Percentiles rank a stretch among this genome's conserved stretches.
Evolutionary conservation across 2,888 invertebrate genomes (phyloP).

Genomic region (Terebella lapidaria): DNA sequence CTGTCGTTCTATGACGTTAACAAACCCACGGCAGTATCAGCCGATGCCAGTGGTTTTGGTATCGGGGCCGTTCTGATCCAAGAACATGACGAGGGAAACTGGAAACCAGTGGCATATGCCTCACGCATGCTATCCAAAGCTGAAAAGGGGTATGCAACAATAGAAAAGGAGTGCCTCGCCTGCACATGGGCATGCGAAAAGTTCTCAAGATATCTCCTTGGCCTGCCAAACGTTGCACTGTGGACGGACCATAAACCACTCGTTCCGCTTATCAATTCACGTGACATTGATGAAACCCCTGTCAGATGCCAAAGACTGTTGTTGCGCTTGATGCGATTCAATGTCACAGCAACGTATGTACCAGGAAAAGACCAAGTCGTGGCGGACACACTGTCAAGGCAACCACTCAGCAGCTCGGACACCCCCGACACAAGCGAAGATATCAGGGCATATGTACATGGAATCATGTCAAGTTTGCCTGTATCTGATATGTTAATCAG

Average conservation of each 20-base stretch:
- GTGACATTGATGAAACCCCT: slow-evolving; percentile 21
- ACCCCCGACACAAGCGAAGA: not conserved
- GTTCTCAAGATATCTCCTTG: slow-evolving; percentile 11
- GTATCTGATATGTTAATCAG: too few relatives aligned
- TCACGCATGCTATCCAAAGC: slow-evolving; percentile 18
- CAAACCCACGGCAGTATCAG: not conserved
- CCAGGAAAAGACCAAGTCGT: slow-evolving; percentile 22
- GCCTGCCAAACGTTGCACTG: not conserved
- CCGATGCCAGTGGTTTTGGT: slow-evolving; percentile 3
- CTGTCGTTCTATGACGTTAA: slow-evolving; percentile 3
- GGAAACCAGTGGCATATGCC: slow-evolving; percentile 18
- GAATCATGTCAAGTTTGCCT: not conserved
- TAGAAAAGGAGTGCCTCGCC: slow-evolving; percentile 24
- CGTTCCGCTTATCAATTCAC: slow-evolving; percentile 18
- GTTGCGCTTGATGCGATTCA: slow-evolving; percentile 24
- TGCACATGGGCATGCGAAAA: slow-evolving; percentile 16
- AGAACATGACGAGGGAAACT: slow-evolving; percentile 7
- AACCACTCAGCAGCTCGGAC: slow-evolving; percentile 3
- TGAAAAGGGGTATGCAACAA: slow-evolving; percentile 23
- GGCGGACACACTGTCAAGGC: slow-evolving; percentile 22
- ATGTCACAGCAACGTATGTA: slow-evolving; percentile 17
- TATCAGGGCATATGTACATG: not conserved
- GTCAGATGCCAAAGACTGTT: slow-evolving; percentile 28
- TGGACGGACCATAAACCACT: slow-evolving; percentile 18
- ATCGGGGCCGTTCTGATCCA: slow-evolving; percentile 25